Percentiles rank a stretch among this genome's conserved stretches.
These are phyloP conservation scores for Temnothorax nylanderi DNA, from an alignment of 1,140 invertebrate genomes.

Conservation along the genomic window DNA sequence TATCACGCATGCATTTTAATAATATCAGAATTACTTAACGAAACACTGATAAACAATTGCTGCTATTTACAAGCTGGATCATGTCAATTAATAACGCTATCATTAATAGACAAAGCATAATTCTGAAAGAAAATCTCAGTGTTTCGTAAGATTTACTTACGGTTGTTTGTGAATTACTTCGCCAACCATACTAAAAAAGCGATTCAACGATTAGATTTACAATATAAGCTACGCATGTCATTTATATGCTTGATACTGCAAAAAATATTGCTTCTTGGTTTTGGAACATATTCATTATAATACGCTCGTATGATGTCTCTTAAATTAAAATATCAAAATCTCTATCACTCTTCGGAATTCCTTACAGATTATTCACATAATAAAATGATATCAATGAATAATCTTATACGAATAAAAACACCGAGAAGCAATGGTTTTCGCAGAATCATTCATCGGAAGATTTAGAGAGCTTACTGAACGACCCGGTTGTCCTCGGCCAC, in stretches of 20 bases:
- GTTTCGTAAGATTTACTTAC: slow-evolving; percentile 86
- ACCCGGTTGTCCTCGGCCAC: slow-evolving; percentile 89
- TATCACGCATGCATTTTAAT: neutral
- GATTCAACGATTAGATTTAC: slow-evolving; percentile 35
- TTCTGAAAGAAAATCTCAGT: slow-evolving; percentile 18
- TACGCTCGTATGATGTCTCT: neutral
- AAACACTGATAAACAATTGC: neutral
- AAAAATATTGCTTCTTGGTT: slow-evolving; percentile 14
- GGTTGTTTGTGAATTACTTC: slow-evolving; percentile 91
- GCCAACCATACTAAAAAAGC: slow-evolving; percentile 87
- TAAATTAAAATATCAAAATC: neutral
- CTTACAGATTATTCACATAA: neutral
- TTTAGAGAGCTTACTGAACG: slow-evolving; percentile 89
- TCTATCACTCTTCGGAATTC: neutral
- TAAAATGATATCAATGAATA: slow-evolving; percentile 20
- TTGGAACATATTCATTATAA: neutral
- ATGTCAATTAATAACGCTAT: neutral
- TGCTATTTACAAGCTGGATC: neutral
- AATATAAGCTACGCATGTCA: neutral
- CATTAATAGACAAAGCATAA: neutral
- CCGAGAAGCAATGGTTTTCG: neutral
- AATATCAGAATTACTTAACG: neutral
- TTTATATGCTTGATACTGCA: neutral
- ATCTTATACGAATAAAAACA: neutral
- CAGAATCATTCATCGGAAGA: neutral